Base-by-base conservation (phyloP, 2,888 invertebrate species). In the Harpalus rubripes region DNA sequence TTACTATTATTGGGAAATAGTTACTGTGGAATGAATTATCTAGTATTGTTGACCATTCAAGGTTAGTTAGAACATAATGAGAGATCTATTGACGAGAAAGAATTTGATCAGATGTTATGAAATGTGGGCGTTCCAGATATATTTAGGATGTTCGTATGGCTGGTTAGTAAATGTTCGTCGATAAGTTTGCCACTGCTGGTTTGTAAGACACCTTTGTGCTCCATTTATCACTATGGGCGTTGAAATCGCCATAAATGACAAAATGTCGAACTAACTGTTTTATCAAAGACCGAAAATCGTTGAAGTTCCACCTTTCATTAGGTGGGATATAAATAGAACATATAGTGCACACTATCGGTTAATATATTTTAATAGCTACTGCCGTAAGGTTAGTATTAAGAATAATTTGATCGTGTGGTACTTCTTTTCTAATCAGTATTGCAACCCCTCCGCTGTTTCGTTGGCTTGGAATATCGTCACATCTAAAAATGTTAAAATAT, bases 21-120 rank as follows among this genome's bases (percentile, higher is more conserved):
- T 58, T 58, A 10, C 58, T 58, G 12, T 58, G 58, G 15, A 58
- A 58, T 58, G 58, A 58, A 58, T 58, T 12, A 58, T 58, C 12
- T 58, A 12, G 58, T 58, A 58, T 58, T 58, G 58, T 58, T 58
- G 58, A 58, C 58, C 58, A 58, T 58, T 58, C 58, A 58, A 58
- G 58, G 12, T 12, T 10, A 5, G 58, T 58, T 58, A 12, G 12
- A 4, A 58, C 7, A 58, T n/a, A n/a, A n/a, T n/a, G n/a, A n/a
- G n/a, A n/a, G n/a, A n/a, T n/a, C n/a, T n/a, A n/a, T n/a, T n/a
- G 41, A 41, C 41, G 41, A 41, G 41, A 41, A 41, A 7, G 41
- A 41, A 7, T 41, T 41, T 41, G 41, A 41, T 41, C 41, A 7
- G 41, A 41, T 41, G 41, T 41, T 58, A 58, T 58, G 15, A 12